Evolutionary conservation across 2,797 vertebrate genomes (phyloP).

Genomic region (Discoglossus pictus): DNA sequence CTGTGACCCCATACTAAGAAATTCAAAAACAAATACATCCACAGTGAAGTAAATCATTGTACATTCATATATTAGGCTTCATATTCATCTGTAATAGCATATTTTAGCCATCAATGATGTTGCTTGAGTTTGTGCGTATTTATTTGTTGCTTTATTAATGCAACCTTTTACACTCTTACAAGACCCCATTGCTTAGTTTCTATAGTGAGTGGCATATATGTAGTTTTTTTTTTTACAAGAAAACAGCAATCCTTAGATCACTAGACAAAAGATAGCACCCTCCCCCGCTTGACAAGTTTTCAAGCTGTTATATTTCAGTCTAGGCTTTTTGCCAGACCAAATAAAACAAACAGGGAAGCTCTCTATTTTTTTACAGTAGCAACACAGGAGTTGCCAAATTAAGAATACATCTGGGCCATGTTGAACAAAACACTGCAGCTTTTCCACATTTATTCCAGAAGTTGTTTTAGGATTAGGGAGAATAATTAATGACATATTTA

Average conservation of each 20-base stretch:
- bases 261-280: conserved; percentile 24
- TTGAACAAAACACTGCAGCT: conserved; percentile 11
- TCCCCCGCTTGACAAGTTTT: conserved; percentile 33
- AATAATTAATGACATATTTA: conserved; percentile 13
- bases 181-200: too few species aligned
- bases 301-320: conserved; percentile 38
- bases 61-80: too few species aligned
- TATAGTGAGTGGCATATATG: background rate
- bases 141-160: too few species aligned
- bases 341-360: conserved; percentile 29
- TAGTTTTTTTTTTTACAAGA: conserved; percentile 7
- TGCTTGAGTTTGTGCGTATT: too few species aligned
- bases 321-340: conserved; percentile 42
- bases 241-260: conserved; percentile 3
- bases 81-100: too few species aligned
- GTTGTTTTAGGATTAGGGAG: background rate
- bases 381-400: conserved; percentile 21
- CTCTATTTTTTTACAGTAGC: conserved; percentile 33
- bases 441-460: conserved; percentile 10
- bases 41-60: too few species aligned
- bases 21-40: too few species aligned
- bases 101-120: too few species aligned
- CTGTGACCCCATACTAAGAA: too few species aligned
- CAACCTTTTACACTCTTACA: too few species aligned
- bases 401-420: conserved; percentile 12